Conservation (phyloP, 2,113 vertebrate species). For the Laticauda colubrina region DNA sequence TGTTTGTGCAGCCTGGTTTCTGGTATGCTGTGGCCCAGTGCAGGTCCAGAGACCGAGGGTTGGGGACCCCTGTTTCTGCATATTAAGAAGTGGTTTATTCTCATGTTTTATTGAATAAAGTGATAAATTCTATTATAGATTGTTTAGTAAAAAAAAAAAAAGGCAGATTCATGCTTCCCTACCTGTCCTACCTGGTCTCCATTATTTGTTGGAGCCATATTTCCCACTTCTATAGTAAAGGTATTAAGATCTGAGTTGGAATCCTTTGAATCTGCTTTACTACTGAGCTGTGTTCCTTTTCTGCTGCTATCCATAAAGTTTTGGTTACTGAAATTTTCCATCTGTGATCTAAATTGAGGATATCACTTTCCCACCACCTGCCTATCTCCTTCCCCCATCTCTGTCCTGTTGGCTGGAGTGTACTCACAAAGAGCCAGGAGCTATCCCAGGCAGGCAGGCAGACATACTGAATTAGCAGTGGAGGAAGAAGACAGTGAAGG, state of each 20-base stretch:
- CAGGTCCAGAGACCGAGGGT: no score
- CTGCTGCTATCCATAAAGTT: background rate
- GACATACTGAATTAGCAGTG: background rate
- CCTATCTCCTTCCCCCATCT: background rate
- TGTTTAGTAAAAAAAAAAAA: background rate
- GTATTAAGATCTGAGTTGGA: background rate
- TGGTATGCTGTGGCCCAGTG: no score
- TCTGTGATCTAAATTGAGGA: background rate
- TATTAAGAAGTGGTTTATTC: background rate
- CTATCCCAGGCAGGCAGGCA: background rate
- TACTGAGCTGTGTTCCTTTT: background rate
- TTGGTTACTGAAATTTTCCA: background rate
- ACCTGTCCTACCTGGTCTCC: background rate
- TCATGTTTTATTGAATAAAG: background rate
- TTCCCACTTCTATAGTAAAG: background rate
- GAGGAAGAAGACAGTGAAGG: background rate
- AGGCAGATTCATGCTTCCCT: background rate
- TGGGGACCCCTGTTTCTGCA: no score
- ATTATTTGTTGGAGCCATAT: background rate
- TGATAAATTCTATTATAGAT: background rate
- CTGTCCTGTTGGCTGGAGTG: background rate
- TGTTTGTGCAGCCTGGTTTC: no score
- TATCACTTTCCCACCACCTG: background rate
- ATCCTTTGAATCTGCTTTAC: background rate
- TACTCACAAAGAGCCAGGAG: background rate